Percentiles rank a stretch among this genome's conserved stretches.
Conservation (phyloP, 2,888 invertebrate genomes). For the Liodrosophila aerea region DNA sequence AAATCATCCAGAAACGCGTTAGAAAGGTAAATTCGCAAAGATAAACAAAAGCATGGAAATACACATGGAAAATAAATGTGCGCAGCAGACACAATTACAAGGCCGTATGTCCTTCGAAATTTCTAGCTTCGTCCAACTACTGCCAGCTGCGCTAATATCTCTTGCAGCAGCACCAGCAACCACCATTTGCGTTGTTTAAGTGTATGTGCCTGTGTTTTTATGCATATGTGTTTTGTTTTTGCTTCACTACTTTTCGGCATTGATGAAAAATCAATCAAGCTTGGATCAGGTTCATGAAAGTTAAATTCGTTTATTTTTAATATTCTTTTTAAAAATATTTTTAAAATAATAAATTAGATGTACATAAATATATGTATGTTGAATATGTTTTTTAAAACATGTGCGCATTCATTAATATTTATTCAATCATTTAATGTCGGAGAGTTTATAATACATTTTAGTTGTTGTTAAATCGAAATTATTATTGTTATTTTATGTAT, state of each 20-base stretch:
- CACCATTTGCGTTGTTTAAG: conserved; percentile 62
- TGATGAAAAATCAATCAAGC: conserved; percentile 72
- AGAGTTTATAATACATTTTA: no score
- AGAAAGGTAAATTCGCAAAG: conserved; percentile 88
- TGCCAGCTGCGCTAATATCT: conserved; percentile 65
- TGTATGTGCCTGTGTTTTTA: conserved; percentile 32
- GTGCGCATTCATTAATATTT: no score
- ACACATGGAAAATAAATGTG: conserved; percentile 36
- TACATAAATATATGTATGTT: no score
- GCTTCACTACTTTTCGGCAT: conserved; percentile 41
- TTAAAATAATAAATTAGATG: no score
- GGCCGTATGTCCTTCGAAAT: conserved; percentile 70
- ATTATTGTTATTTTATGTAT: no score
- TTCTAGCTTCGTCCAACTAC: conserved; percentile 64
- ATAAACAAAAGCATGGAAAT: conserved; percentile 38
- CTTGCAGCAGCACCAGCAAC: conserved; percentile 54
- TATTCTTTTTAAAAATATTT: no score
- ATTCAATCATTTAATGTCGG: no score
- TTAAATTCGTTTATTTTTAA: no score
- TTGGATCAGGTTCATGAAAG: no score
- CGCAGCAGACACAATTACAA: conserved; percentile 50
- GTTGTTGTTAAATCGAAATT: no score
- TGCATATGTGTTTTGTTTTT: conserved; percentile 45
- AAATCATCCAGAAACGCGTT: conserved; percentile 96
- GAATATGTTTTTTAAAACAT: no score